Evolutionary conservation across 1,140 invertebrate species (phyloP), one percentile per base, ranked within the genome.

Genomic region (Neodiprion pinetum): DNA sequence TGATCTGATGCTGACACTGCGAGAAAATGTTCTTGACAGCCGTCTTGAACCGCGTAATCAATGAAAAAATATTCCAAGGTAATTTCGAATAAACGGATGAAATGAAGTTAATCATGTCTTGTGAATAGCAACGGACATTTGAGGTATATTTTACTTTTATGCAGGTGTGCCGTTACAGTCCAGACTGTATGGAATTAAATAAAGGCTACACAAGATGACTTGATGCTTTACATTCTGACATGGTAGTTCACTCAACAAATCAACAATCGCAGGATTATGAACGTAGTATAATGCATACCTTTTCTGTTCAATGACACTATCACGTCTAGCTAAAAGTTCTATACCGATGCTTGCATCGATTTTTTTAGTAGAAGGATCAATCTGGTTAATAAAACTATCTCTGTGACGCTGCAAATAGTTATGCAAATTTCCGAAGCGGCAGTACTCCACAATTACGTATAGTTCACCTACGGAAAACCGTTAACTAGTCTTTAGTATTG

Each of bases 391-490:
- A 77, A 96, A 97, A 72, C 91, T 90, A 23, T 92, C 90, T 48
- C 96, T 90, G 82, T 97, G 94, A 47, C 92, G 90, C 40, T 95
- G 87, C 69, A 99, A 88, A 84, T 95, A 98, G 83, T 96, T 94
- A 74, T 97, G 93, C 4, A 99, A 89, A 88, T 97, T 98, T 11
- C 97, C 97, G 84, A 93, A 96, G 61, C 93, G 92, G 83, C 97
- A 98, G 85, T 95, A 98, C 82, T 99, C 97, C n/a, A 98, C 96
- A 77, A 98, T 95, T 0, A 98, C 95, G 76, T 95, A 88, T 17
- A 97, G 81, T 88, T 97, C 95, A 40, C 93, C 95, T 96, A 80
- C 71, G 90, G 8, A 61, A 7, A 4, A 40, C 2, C 28, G 28
- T 40, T 40, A 4, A 40, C 28, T 40, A 5, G 28, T 40, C 28